phyloP scores from a whole-genome alignment of 2,113 vertebrate species.

The Pygoscelis adeliae region DNA sequence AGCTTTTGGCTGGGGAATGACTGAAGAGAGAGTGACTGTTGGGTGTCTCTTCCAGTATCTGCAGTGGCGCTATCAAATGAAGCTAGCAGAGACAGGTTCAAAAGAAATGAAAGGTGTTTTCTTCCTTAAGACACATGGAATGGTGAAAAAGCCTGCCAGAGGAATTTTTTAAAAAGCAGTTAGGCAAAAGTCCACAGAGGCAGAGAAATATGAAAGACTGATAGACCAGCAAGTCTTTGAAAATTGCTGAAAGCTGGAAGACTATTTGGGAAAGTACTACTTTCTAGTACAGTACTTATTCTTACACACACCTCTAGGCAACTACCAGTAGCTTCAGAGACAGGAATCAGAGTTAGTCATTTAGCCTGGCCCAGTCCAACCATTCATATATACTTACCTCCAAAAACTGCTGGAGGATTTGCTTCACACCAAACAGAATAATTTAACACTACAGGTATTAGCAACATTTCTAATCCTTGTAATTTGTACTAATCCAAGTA shows the following conservation, averaged over 20 bases:
- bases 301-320: not conserved
- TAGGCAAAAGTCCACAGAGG: not conserved
- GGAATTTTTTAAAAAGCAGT: not conserved
- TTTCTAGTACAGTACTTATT: not conserved
- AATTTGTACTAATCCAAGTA: not conserved
- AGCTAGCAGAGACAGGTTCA: not conserved
- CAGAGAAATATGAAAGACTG: not conserved
- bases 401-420: not conserved
- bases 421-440: not conserved
- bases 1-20: not conserved
- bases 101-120: not conserved
- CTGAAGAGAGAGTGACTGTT: not conserved
- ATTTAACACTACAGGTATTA: not conserved
- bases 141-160: not conserved
- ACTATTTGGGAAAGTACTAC: not conserved
- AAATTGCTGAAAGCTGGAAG: not conserved
- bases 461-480: not conserved
- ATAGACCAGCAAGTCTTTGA: not conserved
- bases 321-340: not conserved
- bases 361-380: not conserved
- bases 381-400: not conserved
- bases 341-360: not conserved
- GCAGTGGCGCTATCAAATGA: not conserved
- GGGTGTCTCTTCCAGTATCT: too few relatives aligned
- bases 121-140: not conserved